These are phyloP conservation scores for Hylomyscus alleni DNA, from an alignment of 2,797 vertebrate genomes.

Conservation along the genomic window DNA sequence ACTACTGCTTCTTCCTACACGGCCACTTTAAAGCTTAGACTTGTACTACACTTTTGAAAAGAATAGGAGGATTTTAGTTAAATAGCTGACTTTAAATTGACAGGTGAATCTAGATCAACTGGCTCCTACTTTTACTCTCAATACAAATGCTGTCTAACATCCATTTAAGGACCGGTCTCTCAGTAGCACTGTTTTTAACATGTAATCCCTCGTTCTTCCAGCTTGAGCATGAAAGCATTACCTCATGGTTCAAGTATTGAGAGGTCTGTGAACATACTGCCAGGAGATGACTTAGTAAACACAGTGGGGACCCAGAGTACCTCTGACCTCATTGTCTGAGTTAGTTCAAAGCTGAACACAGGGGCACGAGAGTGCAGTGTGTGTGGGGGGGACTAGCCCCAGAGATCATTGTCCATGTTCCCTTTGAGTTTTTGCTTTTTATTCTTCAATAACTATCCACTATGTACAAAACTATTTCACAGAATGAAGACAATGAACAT, in stretches of 20 bases:
- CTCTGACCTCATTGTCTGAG: neutral
- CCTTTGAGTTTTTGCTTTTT: neutral
- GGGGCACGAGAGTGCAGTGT: neutral
- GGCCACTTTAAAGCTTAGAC: neutral
- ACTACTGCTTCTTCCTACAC: neutral
- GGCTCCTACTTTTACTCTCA: neutral
- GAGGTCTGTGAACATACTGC: neutral
- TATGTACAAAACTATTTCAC: neutral
- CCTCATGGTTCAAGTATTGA: conserved; percentile 23
- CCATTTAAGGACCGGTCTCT: conserved; percentile 2
- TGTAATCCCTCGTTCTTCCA: neutral
- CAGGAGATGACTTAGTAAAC: neutral
- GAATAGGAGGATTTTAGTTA: neutral
- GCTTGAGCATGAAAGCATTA: neutral
- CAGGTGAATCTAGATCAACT: neutral
- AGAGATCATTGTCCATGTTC: neutral
- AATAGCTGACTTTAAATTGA: neutral
- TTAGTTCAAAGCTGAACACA: neutral
- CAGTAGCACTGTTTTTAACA: neutral
- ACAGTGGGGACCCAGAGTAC: neutral
- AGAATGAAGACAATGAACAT: neutral
- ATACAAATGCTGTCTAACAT: neutral
- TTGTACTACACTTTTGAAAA: neutral
- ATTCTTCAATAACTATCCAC: neutral
- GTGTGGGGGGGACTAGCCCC: too few relatives aligned